Conservation (phyloP, 37 sponge, comb jelly and placozoan genomes). For the Mnemiopsis leidyi region DNA sequence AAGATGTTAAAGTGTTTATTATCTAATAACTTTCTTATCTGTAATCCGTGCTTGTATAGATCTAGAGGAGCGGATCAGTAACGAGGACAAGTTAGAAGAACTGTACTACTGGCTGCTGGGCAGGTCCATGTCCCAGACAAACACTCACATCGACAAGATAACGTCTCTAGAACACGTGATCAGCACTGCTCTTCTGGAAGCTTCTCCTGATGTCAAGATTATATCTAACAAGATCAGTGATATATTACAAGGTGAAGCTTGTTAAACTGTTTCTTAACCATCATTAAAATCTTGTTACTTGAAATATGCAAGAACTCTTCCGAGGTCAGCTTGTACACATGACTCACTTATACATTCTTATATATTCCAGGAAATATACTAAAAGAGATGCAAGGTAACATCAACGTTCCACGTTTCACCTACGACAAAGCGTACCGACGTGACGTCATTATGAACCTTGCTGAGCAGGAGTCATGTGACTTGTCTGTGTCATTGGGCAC, state of each 20-base stretch:
- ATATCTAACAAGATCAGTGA: constrained; percentile 48
- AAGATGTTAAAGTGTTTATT: too few species aligned
- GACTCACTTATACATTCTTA: too few species aligned
- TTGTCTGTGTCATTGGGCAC: neutral
- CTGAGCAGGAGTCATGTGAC: neutral
- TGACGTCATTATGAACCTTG: neutral
- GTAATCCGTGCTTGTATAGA: neutral
- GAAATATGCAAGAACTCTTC: too few species aligned
- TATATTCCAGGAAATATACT: constrained; percentile 40
- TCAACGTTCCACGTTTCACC: constrained; percentile 52
- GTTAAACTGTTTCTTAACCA: neutral
- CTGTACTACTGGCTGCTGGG: constrained; percentile 22
- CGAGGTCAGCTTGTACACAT: too few species aligned
- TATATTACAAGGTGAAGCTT: neutral
- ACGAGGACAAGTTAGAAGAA: constrained; percentile 1
- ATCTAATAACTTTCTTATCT: too few species aligned
- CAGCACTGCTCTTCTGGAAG: neutral
- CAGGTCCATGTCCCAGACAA: neutral
- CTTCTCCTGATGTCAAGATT: constrained; percentile 35
- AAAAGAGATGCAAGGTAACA: neutral
- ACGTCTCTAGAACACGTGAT: neutral
- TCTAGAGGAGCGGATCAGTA: neutral
- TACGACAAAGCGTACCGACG: constrained; percentile 54
- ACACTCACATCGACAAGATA: constrained; percentile 22
- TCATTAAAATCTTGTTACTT: too few species aligned